Evolutionary conservation across 2,888 invertebrate species (phyloP), one percentile per base, ranked within the genome.

Genomic region (Cerceris ruficornis): DNA sequence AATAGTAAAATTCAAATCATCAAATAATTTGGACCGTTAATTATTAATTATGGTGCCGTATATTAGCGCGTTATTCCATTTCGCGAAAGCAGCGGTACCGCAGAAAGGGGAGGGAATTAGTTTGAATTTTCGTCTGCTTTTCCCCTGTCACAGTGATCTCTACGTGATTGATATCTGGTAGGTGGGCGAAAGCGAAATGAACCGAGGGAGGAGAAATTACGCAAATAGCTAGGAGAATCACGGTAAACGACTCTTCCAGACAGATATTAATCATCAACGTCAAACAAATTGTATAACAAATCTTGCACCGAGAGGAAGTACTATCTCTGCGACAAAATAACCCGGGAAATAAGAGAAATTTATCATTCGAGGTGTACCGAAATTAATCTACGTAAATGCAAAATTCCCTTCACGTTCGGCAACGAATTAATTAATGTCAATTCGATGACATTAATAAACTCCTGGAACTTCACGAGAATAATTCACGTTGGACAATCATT

Each of bases 221-320:
- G 41, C 46, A 49, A 75, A 14, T 17, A 17, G 13, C 7, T n/a
- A 14, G 46, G 13, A 41, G 52, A 64, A 64, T 64, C 74, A 46
- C 69, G 42, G 14, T 49, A 50, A 65, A 62, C 57, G 61, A 43
- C 41, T 46, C 17, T 13, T 41, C n/a, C 14, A 9, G 14, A 14
- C 17, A 52, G 28, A 68, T 54, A 76, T 73, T 73, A 76, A 76
- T 73, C 72, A 64, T 49, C 28, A 15, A 14, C 62, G 58, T 62
- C 28, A 9, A 54, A 54, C 11, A 28, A 62, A 49, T 49, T 41
- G 7, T 2, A 8, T 11, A 13, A 42, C 50, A 39, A 64, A 68
- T 17, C 58, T 17, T 0, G 28, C 17, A 52, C 57, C 11, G 28
- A 11, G 43, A 13, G 62, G 66, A 52, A 66, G 28, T 43, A 54